Evolutionary conservation across 2,113 vertebrate genomes (phyloP).

Genomic region (Gasterosteus aculeatus): DNA sequence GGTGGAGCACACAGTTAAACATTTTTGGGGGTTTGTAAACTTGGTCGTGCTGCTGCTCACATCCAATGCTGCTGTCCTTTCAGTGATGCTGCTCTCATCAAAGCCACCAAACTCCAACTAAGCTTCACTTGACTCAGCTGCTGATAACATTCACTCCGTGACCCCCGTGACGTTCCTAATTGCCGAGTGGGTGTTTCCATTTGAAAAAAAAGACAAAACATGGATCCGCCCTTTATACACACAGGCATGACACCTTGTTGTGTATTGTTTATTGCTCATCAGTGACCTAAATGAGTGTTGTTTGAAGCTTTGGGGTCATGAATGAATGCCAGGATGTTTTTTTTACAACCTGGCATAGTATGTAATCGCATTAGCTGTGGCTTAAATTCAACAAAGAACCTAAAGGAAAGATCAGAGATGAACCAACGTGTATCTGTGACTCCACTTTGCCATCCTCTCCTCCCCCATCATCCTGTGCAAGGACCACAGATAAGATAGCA

Average conservation of each 20-base stretch:
- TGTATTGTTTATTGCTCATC: neutral
- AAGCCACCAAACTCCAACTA: neutral
- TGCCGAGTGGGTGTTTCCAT: neutral
- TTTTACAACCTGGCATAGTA: slow-evolving; percentile 16
- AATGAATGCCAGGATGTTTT: slow-evolving; percentile 1
- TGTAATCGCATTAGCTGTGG: slow-evolving; percentile 32
- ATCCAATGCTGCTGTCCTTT: no score
- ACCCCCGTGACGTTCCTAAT: neutral
- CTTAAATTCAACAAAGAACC: slow-evolving; percentile 37
- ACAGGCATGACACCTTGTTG: neutral
- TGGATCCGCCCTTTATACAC: neutral
- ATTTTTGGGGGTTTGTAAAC: neutral
- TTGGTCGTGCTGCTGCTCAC: neutral
- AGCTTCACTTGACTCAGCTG: neutral
- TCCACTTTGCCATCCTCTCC: slow-evolving; percentile 28
- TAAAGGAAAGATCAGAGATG: slow-evolving; percentile 45
- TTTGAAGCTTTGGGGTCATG: neutral
- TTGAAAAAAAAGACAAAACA: neutral
- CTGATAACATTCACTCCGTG: neutral
- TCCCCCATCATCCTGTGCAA: slow-evolving; percentile 44
- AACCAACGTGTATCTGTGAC: slow-evolving; percentile 28
- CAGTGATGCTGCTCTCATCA: neutral
- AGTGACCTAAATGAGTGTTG: neutral
- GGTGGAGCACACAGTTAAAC: no score
- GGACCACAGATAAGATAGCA: slow-evolving; percentile 56